A percentile compares a stretch with the other conserved stretches of the same genome.
These are phyloP conservation scores for Netelia fuscicornis DNA, from an alignment of 2,888 invertebrate genomes.

Conservation along the genomic window DNA sequence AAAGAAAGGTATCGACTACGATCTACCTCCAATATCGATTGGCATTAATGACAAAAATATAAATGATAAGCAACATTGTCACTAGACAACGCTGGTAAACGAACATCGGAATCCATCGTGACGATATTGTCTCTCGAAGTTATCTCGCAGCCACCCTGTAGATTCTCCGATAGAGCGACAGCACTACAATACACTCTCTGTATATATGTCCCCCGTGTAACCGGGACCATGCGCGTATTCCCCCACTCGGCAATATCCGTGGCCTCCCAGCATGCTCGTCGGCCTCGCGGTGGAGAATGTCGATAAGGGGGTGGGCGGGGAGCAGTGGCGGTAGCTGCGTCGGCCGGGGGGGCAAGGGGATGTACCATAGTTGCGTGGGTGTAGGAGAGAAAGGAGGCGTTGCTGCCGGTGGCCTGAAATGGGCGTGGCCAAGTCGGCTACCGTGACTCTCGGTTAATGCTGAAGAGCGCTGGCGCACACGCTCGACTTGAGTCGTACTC, in stretches of 20 bases:
- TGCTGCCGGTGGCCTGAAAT: conserved; percentile 73
- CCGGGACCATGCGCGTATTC: conserved; percentile 21
- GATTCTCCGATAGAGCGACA: background rate
- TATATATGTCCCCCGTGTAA: conserved; percentile 16
- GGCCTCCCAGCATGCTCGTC: conserved; percentile 49
- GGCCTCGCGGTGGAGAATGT: conserved; percentile 65
- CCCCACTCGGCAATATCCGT: background rate
- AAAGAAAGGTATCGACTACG: background rate
- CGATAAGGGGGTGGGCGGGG: conserved; percentile 67
- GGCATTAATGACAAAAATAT: background rate
- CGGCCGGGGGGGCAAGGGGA: conserved; percentile 35
- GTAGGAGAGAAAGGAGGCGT: conserved; percentile 79
- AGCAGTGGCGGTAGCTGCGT: conserved; percentile 55
- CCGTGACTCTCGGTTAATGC: conserved; percentile 67
- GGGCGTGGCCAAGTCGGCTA: conserved; percentile 77
- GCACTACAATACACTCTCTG: background rate
- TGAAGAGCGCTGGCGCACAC: conserved; percentile 60
- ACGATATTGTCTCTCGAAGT: background rate
- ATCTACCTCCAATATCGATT: background rate
- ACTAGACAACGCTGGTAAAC: background rate
- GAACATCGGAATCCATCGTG: background rate
- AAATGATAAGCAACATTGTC: background rate
- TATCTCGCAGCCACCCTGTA: background rate
- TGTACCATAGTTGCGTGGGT: conserved; percentile 76
- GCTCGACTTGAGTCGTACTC: conserved; percentile 54